phyloP scores from a whole-genome alignment of 2,888 invertebrate genomes.

The Julus scandinavius region DNA sequence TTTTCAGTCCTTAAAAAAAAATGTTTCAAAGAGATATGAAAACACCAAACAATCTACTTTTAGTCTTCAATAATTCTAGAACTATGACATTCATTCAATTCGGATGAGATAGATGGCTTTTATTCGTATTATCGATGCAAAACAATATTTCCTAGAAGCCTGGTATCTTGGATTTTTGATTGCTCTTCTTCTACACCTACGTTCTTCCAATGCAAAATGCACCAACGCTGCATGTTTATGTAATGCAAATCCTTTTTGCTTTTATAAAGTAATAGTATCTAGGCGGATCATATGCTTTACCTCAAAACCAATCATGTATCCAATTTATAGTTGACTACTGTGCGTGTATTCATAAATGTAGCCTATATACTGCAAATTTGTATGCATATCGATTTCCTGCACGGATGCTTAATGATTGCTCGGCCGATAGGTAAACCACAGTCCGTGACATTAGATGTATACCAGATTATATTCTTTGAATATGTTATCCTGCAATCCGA shows the following conservation, averaged over 20 bases:
- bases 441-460: not conserved
- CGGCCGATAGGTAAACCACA: not conserved
- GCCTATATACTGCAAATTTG: not conserved
- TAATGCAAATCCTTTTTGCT: not conserved
- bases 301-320: not conserved
- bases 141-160: not conserved
- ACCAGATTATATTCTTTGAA: not conserved
- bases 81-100: too few species aligned
- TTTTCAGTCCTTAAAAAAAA: too few species aligned
- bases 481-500: not conserved
- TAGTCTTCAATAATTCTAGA: too few species aligned
- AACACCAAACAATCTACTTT: too few species aligned
- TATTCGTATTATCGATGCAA: not conserved
- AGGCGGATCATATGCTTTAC: slow-evolving; percentile 31
- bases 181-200: not conserved
- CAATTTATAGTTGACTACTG: not conserved
- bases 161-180: not conserved
- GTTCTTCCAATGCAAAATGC: not conserved
- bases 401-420: not conserved
- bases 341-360: not conserved
- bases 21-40: too few species aligned
- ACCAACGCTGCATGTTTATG: not conserved
- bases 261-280: slow-evolving; percentile 16
- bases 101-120: too few species aligned
- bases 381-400: not conserved